Percentiles rank a stretch among this genome's conserved stretches.
Conservation (phyloP, 2,797 vertebrate species). For the Lepilemur ruficaudatus region DNA sequence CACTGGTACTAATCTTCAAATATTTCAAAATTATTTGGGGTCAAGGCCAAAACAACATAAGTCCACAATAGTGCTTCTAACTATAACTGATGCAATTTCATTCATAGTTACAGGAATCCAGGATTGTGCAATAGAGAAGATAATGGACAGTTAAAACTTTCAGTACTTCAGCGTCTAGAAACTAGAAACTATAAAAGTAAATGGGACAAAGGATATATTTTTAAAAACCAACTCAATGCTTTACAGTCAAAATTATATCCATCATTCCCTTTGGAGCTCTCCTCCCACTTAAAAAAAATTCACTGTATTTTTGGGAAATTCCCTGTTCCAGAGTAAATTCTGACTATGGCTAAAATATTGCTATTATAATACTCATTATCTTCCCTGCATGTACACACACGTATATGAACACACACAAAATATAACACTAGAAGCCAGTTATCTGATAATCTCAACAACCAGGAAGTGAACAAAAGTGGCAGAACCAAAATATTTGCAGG, state of each 20-base stretch:
- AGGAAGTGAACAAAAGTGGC: background rate
- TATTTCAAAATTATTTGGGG: slow-evolving; percentile 37
- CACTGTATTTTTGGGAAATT: background rate
- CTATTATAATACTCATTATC: background rate
- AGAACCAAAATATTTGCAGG: slow-evolving; percentile 12
- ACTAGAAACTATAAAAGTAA: background rate
- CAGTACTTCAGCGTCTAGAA: background rate
- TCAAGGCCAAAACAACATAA: background rate
- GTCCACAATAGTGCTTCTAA: background rate
- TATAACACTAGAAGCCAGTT: background rate
- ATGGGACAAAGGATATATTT: background rate
- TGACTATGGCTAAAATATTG: background rate
- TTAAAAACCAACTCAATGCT: background rate
- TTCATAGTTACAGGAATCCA: background rate
- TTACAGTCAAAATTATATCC: background rate
- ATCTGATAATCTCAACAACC: background rate
- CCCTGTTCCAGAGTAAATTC: background rate
- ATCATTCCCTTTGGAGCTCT: background rate
- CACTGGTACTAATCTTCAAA: slow-evolving; percentile 15
- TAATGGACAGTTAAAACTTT: slow-evolving; percentile 20
- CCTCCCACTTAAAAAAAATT: background rate
- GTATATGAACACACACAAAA: background rate
- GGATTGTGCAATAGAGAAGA: background rate
- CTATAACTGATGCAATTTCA: background rate
- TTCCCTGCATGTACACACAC: background rate